These are phyloP conservation scores for Brachionichthys hirsutus DNA, from an alignment of 2,113 vertebrate genomes.

Conservation along the genomic window DNA sequence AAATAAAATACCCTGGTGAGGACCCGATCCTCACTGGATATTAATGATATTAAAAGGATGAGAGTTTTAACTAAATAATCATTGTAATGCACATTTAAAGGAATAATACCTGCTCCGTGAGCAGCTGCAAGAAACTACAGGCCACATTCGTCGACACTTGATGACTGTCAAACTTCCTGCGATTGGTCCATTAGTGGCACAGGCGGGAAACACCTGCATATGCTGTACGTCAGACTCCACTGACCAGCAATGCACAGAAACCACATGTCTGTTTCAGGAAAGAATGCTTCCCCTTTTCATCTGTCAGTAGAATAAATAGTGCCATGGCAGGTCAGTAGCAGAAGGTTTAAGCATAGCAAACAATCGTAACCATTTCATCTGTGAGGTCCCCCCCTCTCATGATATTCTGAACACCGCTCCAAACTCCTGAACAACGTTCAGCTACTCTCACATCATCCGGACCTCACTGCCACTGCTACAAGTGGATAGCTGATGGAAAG, in stretches of 20 bases:
- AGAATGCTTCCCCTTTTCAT: neutral
- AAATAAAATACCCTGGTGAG: too few relatives aligned
- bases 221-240: slow-evolving; percentile 58
- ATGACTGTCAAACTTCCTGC: slow-evolving; percentile 50
- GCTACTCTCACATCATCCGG: too few relatives aligned
- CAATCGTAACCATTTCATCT: slow-evolving; percentile 5
- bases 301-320: neutral
- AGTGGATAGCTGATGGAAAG: slow-evolving; percentile 60
- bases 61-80: too few relatives aligned
- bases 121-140: slow-evolving; percentile 43
- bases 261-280: slow-evolving; percentile 18
- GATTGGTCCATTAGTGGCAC: slow-evolving; percentile 1
- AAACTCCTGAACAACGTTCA: too few relatives aligned
- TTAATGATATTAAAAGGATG: too few relatives aligned
- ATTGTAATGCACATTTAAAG: too few relatives aligned
- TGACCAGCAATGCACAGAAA: slow-evolving; percentile 54
- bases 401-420: too few relatives aligned
- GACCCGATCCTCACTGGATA: too few relatives aligned
- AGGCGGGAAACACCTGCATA: slow-evolving; percentile 76
- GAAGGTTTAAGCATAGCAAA: too few relatives aligned
- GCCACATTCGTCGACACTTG: slow-evolving; percentile 24
- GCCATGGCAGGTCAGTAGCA: neutral
- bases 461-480: too few relatives aligned
- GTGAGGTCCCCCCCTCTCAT: too few relatives aligned
- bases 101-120: neutral